These are phyloP conservation scores for Adelges cooleyi DNA, from an alignment of 1,140 invertebrate genomes.

Conservation along the genomic window DNA sequence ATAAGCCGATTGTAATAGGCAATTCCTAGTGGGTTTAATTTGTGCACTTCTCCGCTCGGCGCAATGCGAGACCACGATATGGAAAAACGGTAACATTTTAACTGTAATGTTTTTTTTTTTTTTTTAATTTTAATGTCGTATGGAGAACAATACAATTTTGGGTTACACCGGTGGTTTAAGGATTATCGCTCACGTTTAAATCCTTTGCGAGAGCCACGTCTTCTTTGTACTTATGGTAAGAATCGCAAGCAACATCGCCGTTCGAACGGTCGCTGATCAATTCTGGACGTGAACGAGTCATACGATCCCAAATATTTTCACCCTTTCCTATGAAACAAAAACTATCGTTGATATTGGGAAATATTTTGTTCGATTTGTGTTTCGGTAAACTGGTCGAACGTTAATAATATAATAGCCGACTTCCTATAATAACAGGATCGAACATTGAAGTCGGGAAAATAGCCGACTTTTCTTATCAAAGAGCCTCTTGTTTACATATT, in stretches of 20 bases:
- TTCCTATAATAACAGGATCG: too few species aligned
- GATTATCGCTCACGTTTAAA: slow-evolving; percentile 38
- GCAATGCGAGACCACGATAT: slow-evolving; percentile 56
- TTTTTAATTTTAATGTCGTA: too few species aligned
- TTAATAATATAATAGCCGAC: too few species aligned
- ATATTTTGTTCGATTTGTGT: too few species aligned
- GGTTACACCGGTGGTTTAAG: too few species aligned
- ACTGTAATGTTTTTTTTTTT: slow-evolving; percentile 4
- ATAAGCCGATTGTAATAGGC: slow-evolving; percentile 54
- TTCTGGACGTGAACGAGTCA: slow-evolving; percentile 37
- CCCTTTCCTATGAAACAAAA: slow-evolving; percentile 39
- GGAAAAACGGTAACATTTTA: slow-evolving; percentile 56
- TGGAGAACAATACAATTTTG: too few species aligned
- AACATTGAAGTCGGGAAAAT: too few species aligned
- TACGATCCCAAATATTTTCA: slow-evolving; percentile 37
- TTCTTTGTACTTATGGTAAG: slow-evolving; percentile 46
- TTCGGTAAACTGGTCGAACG: too few species aligned
- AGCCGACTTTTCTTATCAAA: too few species aligned
- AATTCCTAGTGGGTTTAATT: slow-evolving; percentile 50
- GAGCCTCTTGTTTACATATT: too few species aligned
- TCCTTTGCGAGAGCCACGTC: slow-evolving; percentile 42
- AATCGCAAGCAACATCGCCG: slow-evolving; percentile 47
- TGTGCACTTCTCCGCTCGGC: slow-evolving; percentile 47
- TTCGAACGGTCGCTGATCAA: slow-evolving; percentile 45
- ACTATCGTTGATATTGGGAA: too few species aligned